Evolutionary conservation across 2,113 vertebrate species (phyloP).

Genomic region (Okapia johnstoni): DNA sequence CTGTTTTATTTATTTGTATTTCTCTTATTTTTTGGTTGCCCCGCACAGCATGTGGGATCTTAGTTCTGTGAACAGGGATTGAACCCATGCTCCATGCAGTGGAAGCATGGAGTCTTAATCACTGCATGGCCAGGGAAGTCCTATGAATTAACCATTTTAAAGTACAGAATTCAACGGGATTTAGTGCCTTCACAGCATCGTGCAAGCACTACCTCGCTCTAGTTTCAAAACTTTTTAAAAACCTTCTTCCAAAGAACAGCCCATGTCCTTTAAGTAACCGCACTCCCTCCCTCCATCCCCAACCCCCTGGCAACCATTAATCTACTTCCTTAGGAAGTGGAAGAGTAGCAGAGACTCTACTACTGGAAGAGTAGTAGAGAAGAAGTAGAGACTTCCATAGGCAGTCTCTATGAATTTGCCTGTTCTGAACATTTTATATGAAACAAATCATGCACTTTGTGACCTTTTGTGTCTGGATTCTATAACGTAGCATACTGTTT

Average conservation of each 20-base stretch:
- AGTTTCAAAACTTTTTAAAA: background rate
- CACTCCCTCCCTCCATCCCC: background rate
- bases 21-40: background rate
- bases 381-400: no score
- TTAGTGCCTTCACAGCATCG: rapidly evolving
- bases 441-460: background rate
- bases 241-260: no score
- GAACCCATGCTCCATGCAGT: background rate
- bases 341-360: no score
- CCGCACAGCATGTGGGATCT: background rate
- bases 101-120: background rate
- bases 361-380: no score
- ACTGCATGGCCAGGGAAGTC: background rate
- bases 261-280: no score
- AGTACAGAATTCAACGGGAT: no score
- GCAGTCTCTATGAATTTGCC: background rate
- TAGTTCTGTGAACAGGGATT: no score
- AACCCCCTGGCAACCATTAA: background rate
- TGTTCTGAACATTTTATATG: background rate
- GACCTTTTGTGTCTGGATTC: background rate
- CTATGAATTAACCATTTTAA: background rate
- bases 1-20: background rate
- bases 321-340: background rate
- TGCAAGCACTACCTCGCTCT: background rate
- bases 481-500: no score